phyloP scores from a whole-genome alignment of 2,888 invertebrate species.

The Cremastinae sp. region DNA sequence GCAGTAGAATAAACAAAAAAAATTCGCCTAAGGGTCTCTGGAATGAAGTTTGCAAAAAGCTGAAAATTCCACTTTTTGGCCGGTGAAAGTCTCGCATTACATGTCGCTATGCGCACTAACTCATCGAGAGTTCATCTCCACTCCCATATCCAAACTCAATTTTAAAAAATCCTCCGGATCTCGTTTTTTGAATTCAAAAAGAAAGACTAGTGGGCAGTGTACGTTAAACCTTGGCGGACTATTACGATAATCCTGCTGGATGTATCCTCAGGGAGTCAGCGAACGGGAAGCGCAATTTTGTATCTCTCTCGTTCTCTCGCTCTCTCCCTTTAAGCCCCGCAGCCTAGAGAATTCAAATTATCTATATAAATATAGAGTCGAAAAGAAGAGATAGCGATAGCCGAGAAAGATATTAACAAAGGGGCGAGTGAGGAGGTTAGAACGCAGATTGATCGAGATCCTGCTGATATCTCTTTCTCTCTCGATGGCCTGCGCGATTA shows the following conservation, averaged over 20 bases:
- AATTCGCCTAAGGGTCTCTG: no score
- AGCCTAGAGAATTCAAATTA: constrained; percentile 15
- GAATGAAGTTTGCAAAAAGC: no score
- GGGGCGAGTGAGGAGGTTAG: constrained; percentile 48
- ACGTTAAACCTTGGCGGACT: constrained; percentile 73
- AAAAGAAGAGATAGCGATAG: constrained; percentile 39
- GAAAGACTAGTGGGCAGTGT: constrained; percentile 68
- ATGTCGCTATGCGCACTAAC: no score
- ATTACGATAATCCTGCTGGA: constrained; percentile 77
- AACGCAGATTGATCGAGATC: constrained; percentile 66
- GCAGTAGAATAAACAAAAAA: no score
- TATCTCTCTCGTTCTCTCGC: constrained; percentile 8
- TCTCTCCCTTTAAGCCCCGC: constrained; percentile 37
- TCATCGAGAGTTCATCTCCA: no score
- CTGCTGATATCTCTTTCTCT: constrained; percentile 65
- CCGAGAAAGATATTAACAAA: constrained; percentile 66
- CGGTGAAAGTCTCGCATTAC: no score
- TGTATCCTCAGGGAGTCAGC: constrained; percentile 70
- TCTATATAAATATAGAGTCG: background rate
- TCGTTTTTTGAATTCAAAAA: background rate
- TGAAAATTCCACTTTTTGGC: no score
- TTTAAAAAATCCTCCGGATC: no score
- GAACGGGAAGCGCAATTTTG: constrained; percentile 55
- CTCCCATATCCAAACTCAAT: no score
- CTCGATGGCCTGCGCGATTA: constrained; percentile 13